A percentile compares a stretch with the other conserved stretches of the same genome.
phyloP scores from a whole-genome alignment of 2,888 invertebrate genomes.

The Amaurobius ferox region DNA sequence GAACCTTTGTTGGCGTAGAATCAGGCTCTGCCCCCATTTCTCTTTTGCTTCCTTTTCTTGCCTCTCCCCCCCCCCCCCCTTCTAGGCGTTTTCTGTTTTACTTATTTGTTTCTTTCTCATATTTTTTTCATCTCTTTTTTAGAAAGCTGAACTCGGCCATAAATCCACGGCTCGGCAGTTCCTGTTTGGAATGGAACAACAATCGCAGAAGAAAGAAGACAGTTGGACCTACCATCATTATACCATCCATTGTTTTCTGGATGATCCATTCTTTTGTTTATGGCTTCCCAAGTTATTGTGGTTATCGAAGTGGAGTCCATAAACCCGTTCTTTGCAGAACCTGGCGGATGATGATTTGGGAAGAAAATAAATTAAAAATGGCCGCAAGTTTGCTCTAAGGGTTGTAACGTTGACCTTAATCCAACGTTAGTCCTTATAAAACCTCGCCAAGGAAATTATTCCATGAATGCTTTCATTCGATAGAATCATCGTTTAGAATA shows the following conservation, averaged over 20 bases:
- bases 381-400: background rate
- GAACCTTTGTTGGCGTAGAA: conserved; percentile 28
- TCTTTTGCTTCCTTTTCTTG: background rate
- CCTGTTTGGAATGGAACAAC: conserved; percentile 58
- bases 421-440: background rate
- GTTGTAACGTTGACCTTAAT: conserved; percentile 9
- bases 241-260: conserved; percentile 57
- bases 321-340: too few relatives aligned
- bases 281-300: conserved; percentile 3
- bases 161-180: conserved; percentile 58
- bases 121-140: background rate
- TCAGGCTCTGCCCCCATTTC: conserved; percentile 55
- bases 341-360: too few relatives aligned
- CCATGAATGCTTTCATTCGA: background rate
- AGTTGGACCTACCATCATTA: conserved; percentile 26
- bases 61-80: background rate
- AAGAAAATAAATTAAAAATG: background rate
- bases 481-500: background rate
- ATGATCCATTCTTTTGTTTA: conserved; percentile 24
- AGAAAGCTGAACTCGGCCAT: conserved; percentile 40
- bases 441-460: background rate
- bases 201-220: conserved; percentile 31
- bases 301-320: background rate
- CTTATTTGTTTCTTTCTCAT: background rate
- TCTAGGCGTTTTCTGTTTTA: background rate